A percentile compares a stretch with the other conserved stretches of the same genome.
These are phyloP conservation scores for Ochropleura plecta DNA, from an alignment of 2,888 invertebrate species.

Conservation along the genomic window DNA sequence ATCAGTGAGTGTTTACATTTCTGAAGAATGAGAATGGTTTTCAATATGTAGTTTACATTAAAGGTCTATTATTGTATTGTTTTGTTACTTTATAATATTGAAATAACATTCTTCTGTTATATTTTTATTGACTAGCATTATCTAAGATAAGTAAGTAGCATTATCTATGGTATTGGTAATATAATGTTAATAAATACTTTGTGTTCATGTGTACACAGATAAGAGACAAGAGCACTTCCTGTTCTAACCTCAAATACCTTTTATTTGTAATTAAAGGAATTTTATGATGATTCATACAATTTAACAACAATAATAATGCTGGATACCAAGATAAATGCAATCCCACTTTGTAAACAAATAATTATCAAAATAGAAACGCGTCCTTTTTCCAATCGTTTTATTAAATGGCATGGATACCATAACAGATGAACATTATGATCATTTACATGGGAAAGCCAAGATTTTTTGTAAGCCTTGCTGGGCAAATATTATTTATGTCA, in stretches of 20 bases:
- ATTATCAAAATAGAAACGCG: background rate
- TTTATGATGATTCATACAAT: background rate
- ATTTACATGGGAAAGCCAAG: background rate
- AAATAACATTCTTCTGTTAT: background rate
- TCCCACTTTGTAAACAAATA: constrained; percentile 55
- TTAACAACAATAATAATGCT: constrained; percentile 2
- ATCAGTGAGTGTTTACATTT: background rate
- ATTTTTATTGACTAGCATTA: background rate
- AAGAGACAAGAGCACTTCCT: constrained; percentile 25
- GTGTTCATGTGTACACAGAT: background rate
- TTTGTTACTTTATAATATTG: background rate
- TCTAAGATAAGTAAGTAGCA: background rate
- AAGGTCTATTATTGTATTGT: background rate
- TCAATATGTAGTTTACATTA: background rate
- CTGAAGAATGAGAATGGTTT: background rate
- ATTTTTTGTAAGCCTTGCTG: background rate
- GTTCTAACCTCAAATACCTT: constrained; percentile 47
- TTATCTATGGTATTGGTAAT: constrained; percentile 22
- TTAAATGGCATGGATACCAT: background rate
- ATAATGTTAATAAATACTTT: constrained; percentile 26
- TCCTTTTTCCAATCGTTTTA: background rate
- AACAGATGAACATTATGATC: background rate
- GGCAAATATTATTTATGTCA: constrained; percentile 18
- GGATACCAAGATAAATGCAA: constrained; percentile 36
- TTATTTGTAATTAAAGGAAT: constrained; percentile 26